Evolutionary conservation across 2,888 invertebrate genomes (phyloP), one percentile per base, ranked within the genome.

Genomic region (Hyposoter dolosus): DNA sequence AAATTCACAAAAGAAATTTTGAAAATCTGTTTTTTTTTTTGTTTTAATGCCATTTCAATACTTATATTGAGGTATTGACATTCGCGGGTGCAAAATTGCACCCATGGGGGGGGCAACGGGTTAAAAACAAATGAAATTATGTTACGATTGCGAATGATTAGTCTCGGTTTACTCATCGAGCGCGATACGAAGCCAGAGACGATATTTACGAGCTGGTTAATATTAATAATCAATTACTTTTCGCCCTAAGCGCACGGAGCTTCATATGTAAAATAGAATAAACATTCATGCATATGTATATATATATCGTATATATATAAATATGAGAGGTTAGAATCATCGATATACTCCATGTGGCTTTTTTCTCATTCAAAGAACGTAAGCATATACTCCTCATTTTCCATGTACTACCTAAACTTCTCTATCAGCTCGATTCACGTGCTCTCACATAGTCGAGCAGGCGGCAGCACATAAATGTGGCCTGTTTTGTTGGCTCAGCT

Each of bases 221-320:
- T 82, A 82, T 85, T 82, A 72, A 82, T 72, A 74, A 85, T 85
- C 82, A 85, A 82, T 85, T 85, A 35, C 19, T 78, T 23, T 53
- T 50, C 19, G 56, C 60, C 28, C 15, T 28, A 1, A 15, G 60
- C 60, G 60, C 4, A 60, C 28, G 23, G 15, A 60, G 28, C 6
- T 60, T 53, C 56, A 66, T 78, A 71, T 78, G 15, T 60, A 28
- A 60, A 28, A 15, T 60, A 60, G 5, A 40, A 84, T 60, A 45
- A n/a, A 23, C n/a, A 15, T 15, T 35, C 23, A 32, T 3, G 66
- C 35, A 65, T 81, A n/a, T 66, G 23, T 17, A 35, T 50, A 9
- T 17, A 4, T 19, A 32, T n/a, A n/a, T n/a, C 28, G 60, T 19
- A 69, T 69, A 40, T 77, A 68, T 68, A 35, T 19, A 47, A 60